Base-by-base conservation (phyloP, 2,888 invertebrate species). In the Chesias legatella region DNA sequence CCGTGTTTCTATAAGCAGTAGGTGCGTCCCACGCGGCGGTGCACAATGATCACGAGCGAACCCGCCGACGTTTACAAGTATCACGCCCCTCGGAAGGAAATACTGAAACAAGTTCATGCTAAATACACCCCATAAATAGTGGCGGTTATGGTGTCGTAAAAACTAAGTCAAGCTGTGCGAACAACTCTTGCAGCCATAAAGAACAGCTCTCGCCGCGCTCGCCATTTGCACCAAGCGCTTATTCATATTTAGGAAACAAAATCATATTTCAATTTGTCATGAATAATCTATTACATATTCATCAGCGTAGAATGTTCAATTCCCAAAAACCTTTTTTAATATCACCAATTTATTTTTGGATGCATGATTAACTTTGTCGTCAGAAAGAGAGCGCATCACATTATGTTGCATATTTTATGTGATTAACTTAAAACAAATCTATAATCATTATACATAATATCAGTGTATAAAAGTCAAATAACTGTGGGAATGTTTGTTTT, bases 91-190 rank as follows among this genome's bases (percentile, higher is more conserved):
- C 75, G 67, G 76, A 76, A 78, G 82, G 72, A 74, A 76, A 73
- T 75, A 74, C 76, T 67, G 63, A 66, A 64, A 60, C 67, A 51
- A 61, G 59, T 62, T 63, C 77, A 77, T 77, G 77, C 79, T 81
- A 82, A 84, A 82, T 78, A 79, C 73, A 63, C 68, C 54, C 76
- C 74, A 82, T 85, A 85, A 84, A 85, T 81, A 83, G 72, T 57
- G 51, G 58, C 62, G 66, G 75, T 79, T 80, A 81, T 79, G 73
- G 75, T 77, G 78, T 79, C 79, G 79, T 81, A 79, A 84, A 84
- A 83, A 82, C 77, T 79, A 82, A 81, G 73, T 83, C 85, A 77
- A 74, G 82, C 83, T 85, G 86, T 69, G 83, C 69, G 58, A 61
- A 79, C 79, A 80, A 67, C 66, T 66, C 62, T 63, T 50, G 64